phyloP scores from a whole-genome alignment of 2,113 vertebrate species.

The Octodon degus region DNA sequence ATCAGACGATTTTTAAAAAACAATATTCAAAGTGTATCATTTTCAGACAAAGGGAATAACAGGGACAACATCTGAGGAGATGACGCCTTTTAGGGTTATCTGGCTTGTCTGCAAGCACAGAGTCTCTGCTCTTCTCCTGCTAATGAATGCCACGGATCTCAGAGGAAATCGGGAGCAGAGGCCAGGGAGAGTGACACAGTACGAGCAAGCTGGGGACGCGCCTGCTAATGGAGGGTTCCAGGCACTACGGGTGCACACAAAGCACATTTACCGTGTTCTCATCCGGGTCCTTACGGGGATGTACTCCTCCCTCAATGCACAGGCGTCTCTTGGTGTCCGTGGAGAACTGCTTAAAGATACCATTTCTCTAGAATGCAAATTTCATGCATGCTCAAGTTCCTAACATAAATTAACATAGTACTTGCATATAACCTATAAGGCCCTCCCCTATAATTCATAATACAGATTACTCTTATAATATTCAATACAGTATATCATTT shows the following conservation, averaged over 20 bases:
- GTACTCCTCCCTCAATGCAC: neutral
- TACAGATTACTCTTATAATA: neutral
- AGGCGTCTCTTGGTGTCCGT: too few species aligned
- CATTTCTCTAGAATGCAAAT: neutral
- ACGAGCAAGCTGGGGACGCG: neutral
- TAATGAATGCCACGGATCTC: neutral
- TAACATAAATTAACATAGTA: neutral
- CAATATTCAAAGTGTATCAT: neutral
- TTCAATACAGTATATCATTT: neutral
- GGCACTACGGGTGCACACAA: neutral
- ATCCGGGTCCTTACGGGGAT: neutral
- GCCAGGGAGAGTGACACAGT: neutral
- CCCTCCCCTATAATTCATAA: neutral
- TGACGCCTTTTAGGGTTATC: neutral
- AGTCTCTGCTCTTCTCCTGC: neutral
- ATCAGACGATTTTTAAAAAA: slow-evolving; percentile 63
- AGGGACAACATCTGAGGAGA: neutral
- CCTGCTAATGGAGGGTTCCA: neutral
- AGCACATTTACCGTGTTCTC: neutral
- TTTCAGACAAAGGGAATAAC: slow-evolving; percentile 15
- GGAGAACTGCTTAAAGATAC: neutral
- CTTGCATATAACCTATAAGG: neutral
- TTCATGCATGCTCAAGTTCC: neutral
- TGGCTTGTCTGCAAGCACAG: neutral
- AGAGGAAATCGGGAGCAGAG: neutral